phyloP scores from a whole-genome alignment of 2,113 vertebrate genomes.

The Silurus meridionalis region DNA sequence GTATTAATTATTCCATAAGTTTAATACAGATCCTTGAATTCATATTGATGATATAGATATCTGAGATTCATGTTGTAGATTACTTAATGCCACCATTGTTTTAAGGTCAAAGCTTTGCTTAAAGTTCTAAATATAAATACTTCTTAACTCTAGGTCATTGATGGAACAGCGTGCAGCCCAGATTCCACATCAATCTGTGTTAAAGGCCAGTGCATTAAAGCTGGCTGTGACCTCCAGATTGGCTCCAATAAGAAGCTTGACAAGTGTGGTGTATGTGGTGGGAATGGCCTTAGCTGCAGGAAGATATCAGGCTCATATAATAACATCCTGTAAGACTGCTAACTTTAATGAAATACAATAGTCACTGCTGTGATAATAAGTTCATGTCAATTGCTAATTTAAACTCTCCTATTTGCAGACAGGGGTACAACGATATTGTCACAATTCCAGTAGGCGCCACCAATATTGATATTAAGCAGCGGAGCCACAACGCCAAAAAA shows the following conservation, averaged over 20 bases:
- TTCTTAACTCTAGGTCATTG: constrained; percentile 79
- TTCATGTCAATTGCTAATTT: background rate
- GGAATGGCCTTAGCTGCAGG: constrained; percentile 83
- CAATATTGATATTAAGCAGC: constrained; percentile 94
- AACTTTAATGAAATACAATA: background rate
- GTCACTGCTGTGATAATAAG: background rate
- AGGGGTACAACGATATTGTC: constrained; percentile 91
- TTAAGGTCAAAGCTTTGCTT: background rate
- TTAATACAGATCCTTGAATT: background rate
- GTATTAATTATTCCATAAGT: no score
- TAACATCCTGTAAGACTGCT: constrained; percentile 76
- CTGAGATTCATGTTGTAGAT: background rate
- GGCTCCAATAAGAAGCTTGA: constrained; percentile 91
- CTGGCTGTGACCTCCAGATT: constrained; percentile 89
- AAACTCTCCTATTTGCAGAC: constrained; percentile 67
- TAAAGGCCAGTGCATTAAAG: constrained; percentile 93
- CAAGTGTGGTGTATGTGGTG: constrained; percentile 91
- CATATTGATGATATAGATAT: background rate
- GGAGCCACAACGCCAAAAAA: constrained; percentile 82
- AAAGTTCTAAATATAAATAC: background rate
- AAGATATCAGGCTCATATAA: constrained; percentile 88
- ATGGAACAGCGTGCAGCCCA: constrained; percentile 89
- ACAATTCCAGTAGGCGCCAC: constrained; percentile 91
- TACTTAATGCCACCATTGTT: background rate
- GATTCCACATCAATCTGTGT: constrained; percentile 95